Base-by-base conservation (phyloP, 1,140 invertebrate genomes). In the Nixonia krombeini region DNA sequence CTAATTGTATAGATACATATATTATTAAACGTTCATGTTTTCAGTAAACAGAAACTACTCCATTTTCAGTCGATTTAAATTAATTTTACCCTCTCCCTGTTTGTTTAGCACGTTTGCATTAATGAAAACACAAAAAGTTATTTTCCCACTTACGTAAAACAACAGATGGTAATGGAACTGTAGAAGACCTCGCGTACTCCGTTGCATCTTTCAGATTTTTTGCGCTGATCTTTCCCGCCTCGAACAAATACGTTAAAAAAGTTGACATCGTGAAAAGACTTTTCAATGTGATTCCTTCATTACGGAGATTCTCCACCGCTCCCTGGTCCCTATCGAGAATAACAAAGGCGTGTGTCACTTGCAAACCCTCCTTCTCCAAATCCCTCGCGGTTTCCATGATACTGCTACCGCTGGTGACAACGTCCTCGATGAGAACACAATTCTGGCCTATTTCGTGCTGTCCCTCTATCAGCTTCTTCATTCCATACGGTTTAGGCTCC, bases 391-490 rank as follows among this genome's bases (percentile, higher is more conserved):
- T 99, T 81, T 99, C 97, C 65, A 96, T 76, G 33, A 99, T 92
- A 79, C 96, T 98, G 1, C 91, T 91, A 1, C 98, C 98, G 63
- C 93, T 96, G 1, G 96, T 97, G 0, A 99, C 92, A 6, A 99
- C 94, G 87, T 99, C 98, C 87, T 99, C 98, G 38, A 99, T 90
- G 41, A 99, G 94, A 0, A 99, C 78, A 73, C 95, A 97, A 6
- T 83, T 89, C 53, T 96, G 90, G 0, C 93, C 94, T 18, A 81
- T 72, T 37, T 90, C 87, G 76, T 90, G 98, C 28, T 90, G 86
- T 0, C 98, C 98, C 86, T 99, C 97, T 33, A 99, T 92, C 12
- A 98, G 78, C 80, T 98, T 96, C 76, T 97, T 98, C 5, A 96
- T 99, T 0, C 98, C 98, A 86, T 99, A 97, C 12, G 89, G 86